Conservation (phyloP, 2,888 invertebrate genomes). For the Microctonus hyperodae region DNA sequence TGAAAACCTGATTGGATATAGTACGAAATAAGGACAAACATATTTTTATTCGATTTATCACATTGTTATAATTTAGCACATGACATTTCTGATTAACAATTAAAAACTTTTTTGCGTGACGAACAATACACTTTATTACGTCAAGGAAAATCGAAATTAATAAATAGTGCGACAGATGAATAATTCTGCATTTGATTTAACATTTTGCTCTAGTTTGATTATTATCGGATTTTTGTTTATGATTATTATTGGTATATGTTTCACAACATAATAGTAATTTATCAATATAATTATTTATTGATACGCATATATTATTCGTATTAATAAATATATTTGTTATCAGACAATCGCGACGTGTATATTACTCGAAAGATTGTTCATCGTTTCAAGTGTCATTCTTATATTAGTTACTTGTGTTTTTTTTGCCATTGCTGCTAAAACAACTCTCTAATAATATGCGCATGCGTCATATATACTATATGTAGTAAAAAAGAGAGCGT, state of each 20-base stretch:
- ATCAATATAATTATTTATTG: background rate
- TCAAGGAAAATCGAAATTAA: conserved; percentile 17
- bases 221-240: background rate
- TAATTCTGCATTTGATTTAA: background rate
- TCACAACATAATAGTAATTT: background rate
- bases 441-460: too few relatives aligned
- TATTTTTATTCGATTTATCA: background rate
- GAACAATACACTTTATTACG: background rate
- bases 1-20: background rate
- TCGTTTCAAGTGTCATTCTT: background rate
- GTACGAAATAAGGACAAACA: background rate
- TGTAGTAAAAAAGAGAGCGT: too few relatives aligned
- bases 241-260: background rate
- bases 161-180: background rate
- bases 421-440: too few relatives aligned
- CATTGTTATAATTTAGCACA: conserved; percentile 16
- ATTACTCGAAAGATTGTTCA: background rate
- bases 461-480: too few relatives aligned
- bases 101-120: background rate
- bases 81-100: conserved; percentile 12
- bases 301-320: background rate
- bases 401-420: too few relatives aligned
- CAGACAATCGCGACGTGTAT: background rate
- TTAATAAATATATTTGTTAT: background rate
- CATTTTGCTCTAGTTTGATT: background rate